These are phyloP conservation scores for Lemur catta DNA, from an alignment of 2,797 vertebrate genomes.

Conservation along the genomic window DNA sequence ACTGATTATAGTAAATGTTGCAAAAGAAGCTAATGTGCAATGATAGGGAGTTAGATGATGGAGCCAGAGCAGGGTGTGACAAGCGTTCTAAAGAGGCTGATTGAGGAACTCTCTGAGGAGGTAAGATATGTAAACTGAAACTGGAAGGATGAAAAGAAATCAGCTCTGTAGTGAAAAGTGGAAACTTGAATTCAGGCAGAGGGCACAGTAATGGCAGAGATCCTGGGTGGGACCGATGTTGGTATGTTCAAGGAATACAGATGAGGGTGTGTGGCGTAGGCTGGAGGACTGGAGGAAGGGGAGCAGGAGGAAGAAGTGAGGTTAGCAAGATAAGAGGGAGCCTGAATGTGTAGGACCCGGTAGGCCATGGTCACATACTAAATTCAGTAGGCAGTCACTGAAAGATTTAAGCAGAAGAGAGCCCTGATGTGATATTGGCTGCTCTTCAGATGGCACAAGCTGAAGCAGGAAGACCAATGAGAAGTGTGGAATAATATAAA, in stretches of 20 bases:
- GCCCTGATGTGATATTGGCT: neutral
- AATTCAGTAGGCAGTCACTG: neutral
- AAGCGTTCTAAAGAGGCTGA: neutral
- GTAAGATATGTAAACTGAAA: neutral
- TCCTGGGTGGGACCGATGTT: neutral
- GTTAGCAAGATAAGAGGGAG: neutral
- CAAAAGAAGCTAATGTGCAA: neutral
- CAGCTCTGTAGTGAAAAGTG: neutral
- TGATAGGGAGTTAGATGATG: neutral
- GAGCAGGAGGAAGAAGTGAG: neutral
- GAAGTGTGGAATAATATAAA: neutral
- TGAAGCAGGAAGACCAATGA: neutral
- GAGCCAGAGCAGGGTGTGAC: neutral
- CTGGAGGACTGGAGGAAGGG: neutral
- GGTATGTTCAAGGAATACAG: neutral
- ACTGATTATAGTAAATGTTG: no score
- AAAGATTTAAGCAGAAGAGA: neutral
- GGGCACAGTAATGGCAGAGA: neutral
- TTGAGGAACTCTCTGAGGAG: neutral
- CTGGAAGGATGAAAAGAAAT: neutral
- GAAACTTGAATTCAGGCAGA: neutral
- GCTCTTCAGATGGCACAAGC: neutral
- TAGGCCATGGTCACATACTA: neutral
- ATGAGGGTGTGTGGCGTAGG: neutral
- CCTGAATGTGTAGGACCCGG: accelerated